phyloP scores from a whole-genome alignment of 2,113 vertebrate genomes.

The Blennius ocellaris region DNA sequence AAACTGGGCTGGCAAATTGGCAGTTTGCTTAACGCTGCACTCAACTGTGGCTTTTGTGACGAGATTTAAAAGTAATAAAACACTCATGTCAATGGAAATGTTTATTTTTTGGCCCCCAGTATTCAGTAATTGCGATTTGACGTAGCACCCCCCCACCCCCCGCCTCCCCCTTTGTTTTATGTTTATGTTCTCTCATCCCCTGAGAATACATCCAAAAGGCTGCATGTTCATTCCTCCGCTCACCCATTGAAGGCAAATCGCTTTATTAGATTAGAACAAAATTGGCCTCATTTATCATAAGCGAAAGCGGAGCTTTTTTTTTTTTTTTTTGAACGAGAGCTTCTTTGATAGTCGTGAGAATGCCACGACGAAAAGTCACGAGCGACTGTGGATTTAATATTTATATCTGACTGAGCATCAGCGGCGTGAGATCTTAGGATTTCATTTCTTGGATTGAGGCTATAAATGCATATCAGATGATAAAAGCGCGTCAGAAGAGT shows the following conservation, averaged over 20 bases:
- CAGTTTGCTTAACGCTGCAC: too few species aligned
- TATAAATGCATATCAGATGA: constrained; percentile 46
- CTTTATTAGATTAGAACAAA: constrained; percentile 61
- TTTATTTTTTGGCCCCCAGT: neutral
- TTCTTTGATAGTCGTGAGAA: constrained; percentile 59
- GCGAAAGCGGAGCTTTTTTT: constrained; percentile 28
- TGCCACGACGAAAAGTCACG: constrained; percentile 58
- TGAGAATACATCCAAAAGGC: constrained; percentile 50
- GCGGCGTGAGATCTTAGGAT: constrained; percentile 23
- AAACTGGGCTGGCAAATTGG: neutral
- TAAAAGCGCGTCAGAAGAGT: constrained; percentile 41
- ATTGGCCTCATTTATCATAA: constrained; percentile 59
- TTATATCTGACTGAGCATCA: constrained; percentile 50
- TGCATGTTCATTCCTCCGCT: constrained; percentile 47
- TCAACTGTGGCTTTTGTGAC: neutral
- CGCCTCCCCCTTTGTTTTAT: constrained; percentile 53
- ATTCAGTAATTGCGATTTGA: constrained; percentile 42
- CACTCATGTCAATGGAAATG: constrained; percentile 12
- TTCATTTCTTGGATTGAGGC: constrained; percentile 41
- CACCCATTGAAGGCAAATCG: constrained; percentile 42
- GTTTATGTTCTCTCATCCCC: constrained; percentile 53
- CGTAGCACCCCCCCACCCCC: neutral
- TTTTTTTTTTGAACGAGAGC: constrained; percentile 31
- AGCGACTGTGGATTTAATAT: constrained; percentile 49
- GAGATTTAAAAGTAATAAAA: constrained; percentile 7